Base-by-base conservation (phyloP, 1,140 invertebrate genomes). In the Drosophila neocordata region DNA sequence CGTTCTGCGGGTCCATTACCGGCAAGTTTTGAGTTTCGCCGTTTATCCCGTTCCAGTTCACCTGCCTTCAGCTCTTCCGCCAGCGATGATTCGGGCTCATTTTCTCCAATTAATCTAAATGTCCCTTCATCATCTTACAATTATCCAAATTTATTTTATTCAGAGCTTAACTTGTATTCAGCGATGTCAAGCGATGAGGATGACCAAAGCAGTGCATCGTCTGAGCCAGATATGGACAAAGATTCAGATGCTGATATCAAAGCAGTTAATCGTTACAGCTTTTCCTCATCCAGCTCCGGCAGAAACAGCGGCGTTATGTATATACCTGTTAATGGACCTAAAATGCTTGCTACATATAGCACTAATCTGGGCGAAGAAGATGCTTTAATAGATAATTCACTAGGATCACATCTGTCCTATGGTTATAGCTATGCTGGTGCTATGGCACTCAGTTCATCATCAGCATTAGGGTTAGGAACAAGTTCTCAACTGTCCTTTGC, bases 1-100 rank as follows among this genome's bases (percentile, higher is more conserved):
- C 91, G 97, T 52, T 97, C 97, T 92, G 95, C 96, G 4, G 97
- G 97, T 4, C 97, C 97, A 1, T 93, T 98, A 69, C 96, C 96
- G 1, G 94, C 94, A 72, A 95, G 96, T 84, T 94, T 96, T 65
- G 93, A 93, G 1, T 92, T 95, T 35, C 91, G 93, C 6, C 93
- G 93, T 77, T 93, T 92, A 20, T 92, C 72, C 62, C 41, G 48
- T 3, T 90, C 92, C 4, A 92, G 91, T 1, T 85, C 92, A n/a
- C 90, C 91, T 4, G 92, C 89, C 79, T 64, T 2, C 58, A n/a
- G 35, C 15, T 12, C 20, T 11, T 27, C 4, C 11, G 11, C 13
- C 2, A 53, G 35, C 7, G 41, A 48, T 8, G 15, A 48, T 20
- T 48, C 41, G 0, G 8, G 41, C 15, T 48, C 41, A 3, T 48